Percentiles rank a stretch among this genome's conserved stretches.
phyloP scores from a whole-genome alignment of 2,797 vertebrate species.

The Carapus acus region DNA sequence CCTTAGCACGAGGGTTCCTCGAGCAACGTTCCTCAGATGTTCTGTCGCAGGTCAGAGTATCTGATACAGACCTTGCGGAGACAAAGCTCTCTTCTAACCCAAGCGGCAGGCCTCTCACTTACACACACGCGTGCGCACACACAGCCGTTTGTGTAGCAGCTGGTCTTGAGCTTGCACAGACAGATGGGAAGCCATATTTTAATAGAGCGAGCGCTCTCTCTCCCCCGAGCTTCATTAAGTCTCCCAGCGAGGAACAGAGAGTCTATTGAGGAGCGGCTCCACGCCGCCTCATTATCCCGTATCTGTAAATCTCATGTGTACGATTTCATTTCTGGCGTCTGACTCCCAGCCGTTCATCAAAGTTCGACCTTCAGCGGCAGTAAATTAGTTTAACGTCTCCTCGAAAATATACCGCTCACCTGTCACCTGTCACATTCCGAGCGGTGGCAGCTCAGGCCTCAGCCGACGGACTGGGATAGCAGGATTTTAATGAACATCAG shows the following conservation, averaged over 20 bases:
- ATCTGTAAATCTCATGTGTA: slow-evolving; percentile 24
- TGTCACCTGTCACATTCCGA: too few species aligned
- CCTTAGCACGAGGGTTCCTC: too few species aligned
- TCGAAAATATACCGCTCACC: slow-evolving; percentile 25
- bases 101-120: slow-evolving; percentile 16
- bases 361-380: slow-evolving; percentile 22
- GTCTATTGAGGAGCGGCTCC: slow-evolving; percentile 32
- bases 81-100: slow-evolving; percentile 9
- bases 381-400: slow-evolving; percentile 23
- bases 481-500: too few species aligned
- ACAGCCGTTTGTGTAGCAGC: slow-evolving; percentile 44
- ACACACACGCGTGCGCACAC: slow-evolving; percentile 5
- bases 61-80: too few species aligned
- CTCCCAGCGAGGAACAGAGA: slow-evolving; percentile 40
- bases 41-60: too few species aligned
- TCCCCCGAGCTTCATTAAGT: slow-evolving; percentile 35
- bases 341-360: slow-evolving; percentile 28
- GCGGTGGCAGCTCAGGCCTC: too few species aligned
- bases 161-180: slow-evolving; percentile 40
- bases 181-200: slow-evolving; percentile 45
- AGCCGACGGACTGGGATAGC: too few species aligned
- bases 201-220: slow-evolving; percentile 22
- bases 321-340: slow-evolving; percentile 22
- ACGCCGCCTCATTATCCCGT: slow-evolving; percentile 13
- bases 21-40: too few species aligned